These are phyloP conservation scores for Pterophyllum scalare DNA, from an alignment of 2,113 vertebrate genomes.

Conservation along the genomic window DNA sequence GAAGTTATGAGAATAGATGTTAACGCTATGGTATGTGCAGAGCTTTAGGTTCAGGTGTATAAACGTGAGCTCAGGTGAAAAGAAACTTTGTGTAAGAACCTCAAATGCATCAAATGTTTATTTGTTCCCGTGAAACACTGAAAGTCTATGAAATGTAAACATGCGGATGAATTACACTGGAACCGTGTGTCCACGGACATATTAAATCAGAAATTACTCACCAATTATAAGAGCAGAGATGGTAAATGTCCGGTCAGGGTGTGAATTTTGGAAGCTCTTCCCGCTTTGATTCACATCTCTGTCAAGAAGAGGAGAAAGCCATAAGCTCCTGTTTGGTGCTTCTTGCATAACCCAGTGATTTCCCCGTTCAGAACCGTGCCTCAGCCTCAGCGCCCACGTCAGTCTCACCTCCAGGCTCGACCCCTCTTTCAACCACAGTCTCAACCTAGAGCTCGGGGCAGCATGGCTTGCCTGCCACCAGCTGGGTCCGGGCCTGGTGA, in stretches of 20 bases:
- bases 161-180: background rate
- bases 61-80: slow-evolving; percentile 2
- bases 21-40: background rate
- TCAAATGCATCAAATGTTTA: slow-evolving; percentile 20
- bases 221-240: slow-evolving; percentile 31
- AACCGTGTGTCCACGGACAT: background rate
- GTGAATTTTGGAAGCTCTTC: slow-evolving; percentile 25
- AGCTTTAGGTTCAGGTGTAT: slow-evolving; percentile 20
- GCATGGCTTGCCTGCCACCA: slow-evolving; percentile 38
- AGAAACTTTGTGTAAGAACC: slow-evolving; percentile 34
- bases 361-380: slow-evolving; percentile 15
- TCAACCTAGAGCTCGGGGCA: slow-evolving; percentile 25
- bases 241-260: slow-evolving; percentile 31
- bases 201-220: slow-evolving; percentile 66
- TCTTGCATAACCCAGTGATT: slow-evolving; percentile 11
- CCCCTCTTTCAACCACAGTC: slow-evolving; percentile 21
- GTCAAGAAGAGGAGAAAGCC: slow-evolving; percentile 60
- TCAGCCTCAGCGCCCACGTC: slow-evolving; percentile 24
- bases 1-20: background rate
- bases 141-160: slow-evolving; percentile 15
- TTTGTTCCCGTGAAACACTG: slow-evolving; percentile 14
- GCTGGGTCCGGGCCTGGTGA: slow-evolving; percentile 58
- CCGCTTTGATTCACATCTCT: slow-evolving; percentile 49
- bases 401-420: slow-evolving; percentile 33
- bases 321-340: slow-evolving; percentile 29